Percentiles rank a stretch among this genome's conserved stretches.
Evolutionary conservation across 2,113 vertebrate genomes (phyloP).

Genomic region (Syngnathus floridae): DNA sequence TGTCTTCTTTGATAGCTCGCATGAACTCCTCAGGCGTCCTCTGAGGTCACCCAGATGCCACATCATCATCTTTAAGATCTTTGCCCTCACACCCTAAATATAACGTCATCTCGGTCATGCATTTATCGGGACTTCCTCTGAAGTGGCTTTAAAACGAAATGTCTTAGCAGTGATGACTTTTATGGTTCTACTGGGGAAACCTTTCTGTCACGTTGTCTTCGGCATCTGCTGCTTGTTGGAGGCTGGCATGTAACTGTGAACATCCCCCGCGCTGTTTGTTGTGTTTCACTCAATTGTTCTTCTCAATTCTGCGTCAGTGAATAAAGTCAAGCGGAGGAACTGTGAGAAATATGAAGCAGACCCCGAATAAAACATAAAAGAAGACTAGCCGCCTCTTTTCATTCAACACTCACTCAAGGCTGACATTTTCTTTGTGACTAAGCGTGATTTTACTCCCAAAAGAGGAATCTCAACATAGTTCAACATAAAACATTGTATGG

Average conservation of each 20-base stretch:
- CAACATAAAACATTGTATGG: neutral
- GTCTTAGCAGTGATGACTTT: conserved; percentile 39
- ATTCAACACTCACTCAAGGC: too few relatives aligned
- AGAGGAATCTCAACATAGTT: neutral
- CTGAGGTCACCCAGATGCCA: conserved; percentile 15
- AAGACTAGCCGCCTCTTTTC: neutral
- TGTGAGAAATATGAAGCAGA: neutral
- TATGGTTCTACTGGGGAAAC: conserved; percentile 48
- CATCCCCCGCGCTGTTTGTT: conserved; percentile 22
- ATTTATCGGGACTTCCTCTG: conserved; percentile 16
- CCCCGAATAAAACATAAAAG: neutral
- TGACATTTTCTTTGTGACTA: neutral
- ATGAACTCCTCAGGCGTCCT: conserved; percentile 36
- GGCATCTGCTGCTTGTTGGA: conserved; percentile 57
- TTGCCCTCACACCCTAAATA: conserved; percentile 8
- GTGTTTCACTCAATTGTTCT: conserved; percentile 34
- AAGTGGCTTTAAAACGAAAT: conserved; percentile 30
- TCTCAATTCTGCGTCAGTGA: conserved; percentile 15
- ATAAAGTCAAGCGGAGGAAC: conserved; percentile 6
- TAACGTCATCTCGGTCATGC: conserved; percentile 12
- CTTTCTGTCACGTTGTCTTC: conserved; percentile 31
- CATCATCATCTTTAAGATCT: conserved; percentile 27
- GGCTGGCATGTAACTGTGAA: conserved; percentile 38
- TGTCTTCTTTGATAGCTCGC: conserved; percentile 27
- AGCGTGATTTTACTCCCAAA: neutral